A percentile compares a stretch with the other conserved stretches of the same genome.
phyloP scores from a whole-genome alignment of 2,888 invertebrate species.

The Cylindroiulus punctatus region DNA sequence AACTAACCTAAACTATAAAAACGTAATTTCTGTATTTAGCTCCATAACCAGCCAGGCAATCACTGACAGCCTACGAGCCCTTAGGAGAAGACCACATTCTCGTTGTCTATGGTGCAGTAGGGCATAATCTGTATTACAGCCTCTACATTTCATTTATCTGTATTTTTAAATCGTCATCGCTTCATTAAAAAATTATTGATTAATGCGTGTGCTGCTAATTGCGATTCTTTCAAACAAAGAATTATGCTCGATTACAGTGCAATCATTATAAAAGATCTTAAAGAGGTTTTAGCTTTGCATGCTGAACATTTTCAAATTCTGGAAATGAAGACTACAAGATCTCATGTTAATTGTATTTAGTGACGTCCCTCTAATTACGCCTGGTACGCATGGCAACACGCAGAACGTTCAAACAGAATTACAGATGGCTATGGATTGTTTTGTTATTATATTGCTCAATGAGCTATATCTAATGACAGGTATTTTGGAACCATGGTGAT shows the following conservation, averaged over 20 bases:
- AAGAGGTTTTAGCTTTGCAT: not conserved
- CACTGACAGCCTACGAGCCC: too few species aligned
- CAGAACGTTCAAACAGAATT: not conserved
- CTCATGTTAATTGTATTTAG: not conserved
- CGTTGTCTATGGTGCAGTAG: too few species aligned
- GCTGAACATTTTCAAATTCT: not conserved
- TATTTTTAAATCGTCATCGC: too few species aligned
- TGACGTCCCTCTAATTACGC: not conserved
- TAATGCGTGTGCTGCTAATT: not conserved
- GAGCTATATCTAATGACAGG: constrained; percentile 11
- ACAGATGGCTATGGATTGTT: not conserved
- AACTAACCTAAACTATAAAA: too few species aligned
- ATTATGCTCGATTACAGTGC: not conserved
- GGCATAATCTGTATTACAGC: too few species aligned
- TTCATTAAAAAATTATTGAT: not conserved
- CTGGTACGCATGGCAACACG: not conserved
- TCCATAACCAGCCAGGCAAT: too few species aligned
- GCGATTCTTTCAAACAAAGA: not conserved
- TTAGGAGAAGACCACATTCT: too few species aligned
- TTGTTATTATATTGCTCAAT: constrained; percentile 25
- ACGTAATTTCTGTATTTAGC: too few species aligned
- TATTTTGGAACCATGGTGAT: constrained; percentile 45
- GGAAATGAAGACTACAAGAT: not conserved
- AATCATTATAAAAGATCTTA: not conserved
- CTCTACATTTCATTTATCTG: too few species aligned